These are phyloP conservation scores for Riparia riparia DNA, from an alignment of 2,113 vertebrate genomes.

Conservation along the genomic window DNA sequence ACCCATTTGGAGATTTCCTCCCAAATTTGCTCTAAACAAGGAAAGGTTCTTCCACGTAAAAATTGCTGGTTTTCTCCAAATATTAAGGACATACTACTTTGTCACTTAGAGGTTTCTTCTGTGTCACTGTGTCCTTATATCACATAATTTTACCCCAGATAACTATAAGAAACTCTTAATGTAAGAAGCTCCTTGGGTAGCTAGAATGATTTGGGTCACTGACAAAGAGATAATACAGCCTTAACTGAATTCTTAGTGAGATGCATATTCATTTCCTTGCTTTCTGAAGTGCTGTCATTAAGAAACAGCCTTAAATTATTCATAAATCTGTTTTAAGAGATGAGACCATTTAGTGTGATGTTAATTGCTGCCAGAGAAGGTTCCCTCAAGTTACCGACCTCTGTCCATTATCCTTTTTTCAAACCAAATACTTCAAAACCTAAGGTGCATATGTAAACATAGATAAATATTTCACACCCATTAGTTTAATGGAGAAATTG, in stretches of 20 bases:
- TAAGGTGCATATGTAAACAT: not conserved
- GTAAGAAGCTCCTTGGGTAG: not conserved
- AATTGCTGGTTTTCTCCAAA: not conserved
- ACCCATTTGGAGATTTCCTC: not conserved
- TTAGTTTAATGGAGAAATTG: not conserved
- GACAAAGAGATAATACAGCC: not conserved
- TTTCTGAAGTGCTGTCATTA: not conserved
- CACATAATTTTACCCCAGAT: not conserved
- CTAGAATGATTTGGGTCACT: not conserved
- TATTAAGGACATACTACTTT: not conserved
- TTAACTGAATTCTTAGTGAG: not conserved
- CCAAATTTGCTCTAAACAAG: not conserved
- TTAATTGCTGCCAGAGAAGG: not conserved
- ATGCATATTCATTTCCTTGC: not conserved
- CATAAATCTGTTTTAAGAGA: not conserved
- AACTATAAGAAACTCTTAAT: not conserved
- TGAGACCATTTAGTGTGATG: not conserved
- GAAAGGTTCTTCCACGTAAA: not conserved
- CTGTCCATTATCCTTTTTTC: not conserved
- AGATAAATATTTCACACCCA: not conserved
- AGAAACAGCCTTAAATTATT: not conserved
- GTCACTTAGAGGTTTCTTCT: not conserved
- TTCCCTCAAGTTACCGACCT: not conserved
- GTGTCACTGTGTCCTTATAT: not conserved
- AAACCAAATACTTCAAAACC: not conserved